A percentile compares a stretch with the other conserved stretches of the same genome.
Evolutionary conservation across 2,113 vertebrate genomes (phyloP).

Genomic region (Glaucidium brasilianum): DNA sequence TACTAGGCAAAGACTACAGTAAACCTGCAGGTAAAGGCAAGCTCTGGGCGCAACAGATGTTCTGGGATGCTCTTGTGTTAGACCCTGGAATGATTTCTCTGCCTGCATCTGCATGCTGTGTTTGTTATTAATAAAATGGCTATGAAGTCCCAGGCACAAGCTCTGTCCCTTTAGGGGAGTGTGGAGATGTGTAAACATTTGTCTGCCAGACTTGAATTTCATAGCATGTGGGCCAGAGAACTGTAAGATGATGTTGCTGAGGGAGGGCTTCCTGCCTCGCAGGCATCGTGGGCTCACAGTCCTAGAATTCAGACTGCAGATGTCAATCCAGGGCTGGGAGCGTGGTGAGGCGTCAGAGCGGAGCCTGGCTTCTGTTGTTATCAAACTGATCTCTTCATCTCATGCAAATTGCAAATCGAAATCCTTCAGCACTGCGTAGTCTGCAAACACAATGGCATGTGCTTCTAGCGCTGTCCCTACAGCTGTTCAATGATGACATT

Average conservation of each 20-base stretch:
- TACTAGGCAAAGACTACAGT: not conserved
- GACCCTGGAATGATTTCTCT: not conserved
- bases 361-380: not conserved
- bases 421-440: not conserved
- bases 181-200: not conserved
- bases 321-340: not conserved
- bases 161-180: not conserved
- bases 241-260: not conserved
- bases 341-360: not conserved
- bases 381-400: not conserved
- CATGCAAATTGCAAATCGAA: not conserved
- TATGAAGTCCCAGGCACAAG: not conserved
- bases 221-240: not conserved
- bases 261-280: not conserved
- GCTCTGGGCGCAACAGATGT: not conserved
- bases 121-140: not conserved
- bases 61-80: not conserved
- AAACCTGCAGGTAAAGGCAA: not conserved
- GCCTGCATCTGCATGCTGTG: not conserved
- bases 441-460: not conserved
- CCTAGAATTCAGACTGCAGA: not conserved
- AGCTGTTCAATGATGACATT: not conserved
- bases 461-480: not conserved
- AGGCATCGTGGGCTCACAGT: not conserved
- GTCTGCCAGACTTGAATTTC: not conserved